A percentile compares a stretch with the other conserved stretches of the same genome.
Conservation (phyloP, 2,113 vertebrate species). For the Etheostoma spectabile region DNA sequence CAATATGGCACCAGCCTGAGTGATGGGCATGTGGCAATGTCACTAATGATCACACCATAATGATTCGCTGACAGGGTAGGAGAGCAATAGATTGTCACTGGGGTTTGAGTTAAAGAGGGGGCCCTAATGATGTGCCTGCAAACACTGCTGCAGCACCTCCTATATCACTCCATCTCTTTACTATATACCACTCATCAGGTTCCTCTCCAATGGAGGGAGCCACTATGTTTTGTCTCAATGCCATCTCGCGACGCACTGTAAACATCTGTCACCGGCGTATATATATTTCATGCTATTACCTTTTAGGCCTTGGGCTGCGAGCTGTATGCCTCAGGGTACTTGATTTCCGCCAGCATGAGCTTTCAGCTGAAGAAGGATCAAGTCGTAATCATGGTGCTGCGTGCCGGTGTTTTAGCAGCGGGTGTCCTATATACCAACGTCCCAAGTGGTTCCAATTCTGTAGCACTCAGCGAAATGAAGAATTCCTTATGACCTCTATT, state of each 20-base stretch:
- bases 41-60: constrained; percentile 86
- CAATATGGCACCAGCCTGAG: constrained; percentile 81
- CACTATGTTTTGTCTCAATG: constrained; percentile 78
- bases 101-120: constrained; percentile 80
- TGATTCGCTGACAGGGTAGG: constrained; percentile 85
- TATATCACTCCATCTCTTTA: constrained; percentile 76
- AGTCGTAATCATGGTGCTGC: constrained; percentile 78
- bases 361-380: constrained; percentile 77
- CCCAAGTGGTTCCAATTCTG: constrained; percentile 81
- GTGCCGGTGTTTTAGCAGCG: constrained; percentile 78
- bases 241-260: constrained; percentile 74
- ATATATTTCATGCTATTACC: constrained; percentile 84
- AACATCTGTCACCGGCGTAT: constrained; percentile 80
- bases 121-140: constrained; percentile 79
- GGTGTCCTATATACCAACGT: constrained; percentile 81
- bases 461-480: constrained; percentile 81
- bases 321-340: constrained; percentile 82
- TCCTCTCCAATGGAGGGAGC: constrained; percentile 74
- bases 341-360: constrained; percentile 76
- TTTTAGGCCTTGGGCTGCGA: constrained; percentile 80
- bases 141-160: constrained; percentile 76
- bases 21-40: constrained; percentile 83
- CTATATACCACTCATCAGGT: constrained; percentile 70
- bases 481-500: constrained; percentile 82
- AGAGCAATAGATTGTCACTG: constrained; percentile 83